These are phyloP conservation scores for Calypte anna DNA, from an alignment of 2,113 vertebrate species.

Conservation along the genomic window DNA sequence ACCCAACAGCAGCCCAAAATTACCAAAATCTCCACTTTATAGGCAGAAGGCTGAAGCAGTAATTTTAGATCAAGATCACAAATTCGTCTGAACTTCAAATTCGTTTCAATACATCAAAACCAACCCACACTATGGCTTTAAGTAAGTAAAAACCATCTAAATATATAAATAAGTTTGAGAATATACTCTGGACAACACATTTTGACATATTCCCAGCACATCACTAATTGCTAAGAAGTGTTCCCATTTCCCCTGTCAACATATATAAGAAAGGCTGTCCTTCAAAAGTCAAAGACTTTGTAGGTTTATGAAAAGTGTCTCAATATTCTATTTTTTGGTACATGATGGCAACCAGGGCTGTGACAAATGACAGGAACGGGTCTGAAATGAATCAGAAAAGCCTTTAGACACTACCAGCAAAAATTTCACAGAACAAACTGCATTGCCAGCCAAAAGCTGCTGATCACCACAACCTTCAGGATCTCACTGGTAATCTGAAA, in stretches of 20 bases:
- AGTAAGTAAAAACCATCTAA: neutral
- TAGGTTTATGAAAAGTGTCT: neutral
- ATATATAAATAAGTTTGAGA: neutral
- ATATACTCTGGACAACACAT: neutral
- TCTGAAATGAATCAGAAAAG: neutral
- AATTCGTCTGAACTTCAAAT: neutral
- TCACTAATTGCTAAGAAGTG: neutral
- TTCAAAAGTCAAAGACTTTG: neutral
- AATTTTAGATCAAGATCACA: neutral
- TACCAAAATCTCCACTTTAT: neutral
- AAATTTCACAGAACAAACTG: neutral
- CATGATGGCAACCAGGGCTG: neutral
- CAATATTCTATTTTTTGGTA: neutral
- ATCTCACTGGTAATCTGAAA: neutral
- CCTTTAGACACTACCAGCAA: neutral
- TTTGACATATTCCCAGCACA: neutral
- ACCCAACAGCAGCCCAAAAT: conserved; percentile 9
- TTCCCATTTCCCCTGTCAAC: neutral
- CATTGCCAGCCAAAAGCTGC: neutral
- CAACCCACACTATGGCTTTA: neutral
- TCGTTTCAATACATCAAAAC: neutral
- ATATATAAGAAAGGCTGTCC: rapidly evolving
- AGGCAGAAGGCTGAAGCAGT: neutral
- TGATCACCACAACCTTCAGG: neutral
- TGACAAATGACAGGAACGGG: neutral